These are phyloP conservation scores for Drosophila rellima DNA, from an alignment of 2,888 invertebrate species.

Conservation along the genomic window DNA sequence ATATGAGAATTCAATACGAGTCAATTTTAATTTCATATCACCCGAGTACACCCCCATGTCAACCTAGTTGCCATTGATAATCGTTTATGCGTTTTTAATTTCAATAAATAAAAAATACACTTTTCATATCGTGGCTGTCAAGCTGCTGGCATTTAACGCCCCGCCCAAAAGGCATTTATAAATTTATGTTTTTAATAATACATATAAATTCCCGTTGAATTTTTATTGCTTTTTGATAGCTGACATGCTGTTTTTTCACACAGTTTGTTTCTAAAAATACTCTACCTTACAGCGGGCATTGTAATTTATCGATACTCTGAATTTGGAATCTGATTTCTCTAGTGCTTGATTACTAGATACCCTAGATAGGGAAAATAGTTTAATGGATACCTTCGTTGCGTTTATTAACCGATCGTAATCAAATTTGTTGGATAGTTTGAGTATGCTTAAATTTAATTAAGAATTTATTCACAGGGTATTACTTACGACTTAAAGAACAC, in stretches of 20 bases:
- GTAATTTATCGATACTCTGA: neutral
- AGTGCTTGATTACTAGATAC: neutral
- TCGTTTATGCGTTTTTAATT: slow-evolving; percentile 39
- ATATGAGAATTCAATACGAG: neutral
- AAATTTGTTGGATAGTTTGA: too few relatives aligned
- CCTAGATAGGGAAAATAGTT: too few relatives aligned
- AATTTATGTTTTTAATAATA: slow-evolving; percentile 32
- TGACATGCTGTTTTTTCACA: slow-evolving; percentile 14
- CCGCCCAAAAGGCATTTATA: slow-evolving; percentile 15
- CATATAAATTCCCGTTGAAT: slow-evolving; percentile 12
- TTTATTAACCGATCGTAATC: too few relatives aligned
- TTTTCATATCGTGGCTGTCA: slow-evolving; percentile 20
- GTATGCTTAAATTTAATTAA: too few relatives aligned
- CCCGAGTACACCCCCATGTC: neutral
- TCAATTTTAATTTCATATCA: slow-evolving; percentile 5
- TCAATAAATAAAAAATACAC: slow-evolving; percentile 9
- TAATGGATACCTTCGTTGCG: too few relatives aligned
- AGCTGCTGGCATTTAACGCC: slow-evolving; percentile 36
- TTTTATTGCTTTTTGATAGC: slow-evolving; percentile 36
- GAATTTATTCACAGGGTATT: neutral
- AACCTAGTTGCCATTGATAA: slow-evolving; percentile 23
- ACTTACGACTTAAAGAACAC: neutral
- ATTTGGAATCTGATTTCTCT: neutral
- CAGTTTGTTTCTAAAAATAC: neutral
- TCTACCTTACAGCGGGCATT: neutral